Percentiles rank a stretch among this genome's conserved stretches.
Conservation (phyloP, 2,888 invertebrate genomes). For the Epinotia ramella region DNA sequence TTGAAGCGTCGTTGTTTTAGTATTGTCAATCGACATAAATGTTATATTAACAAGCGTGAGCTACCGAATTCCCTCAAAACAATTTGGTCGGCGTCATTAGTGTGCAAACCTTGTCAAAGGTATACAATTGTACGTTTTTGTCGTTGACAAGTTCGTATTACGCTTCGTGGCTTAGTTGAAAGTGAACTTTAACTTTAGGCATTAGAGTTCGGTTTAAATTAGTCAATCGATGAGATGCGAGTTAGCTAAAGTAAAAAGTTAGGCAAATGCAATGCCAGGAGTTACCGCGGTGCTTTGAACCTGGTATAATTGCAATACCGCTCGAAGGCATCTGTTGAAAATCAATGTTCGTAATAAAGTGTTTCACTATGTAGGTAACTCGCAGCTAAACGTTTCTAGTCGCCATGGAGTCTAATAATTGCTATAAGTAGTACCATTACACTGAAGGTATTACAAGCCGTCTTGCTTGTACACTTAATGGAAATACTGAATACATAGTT, state of each 20-base stretch:
- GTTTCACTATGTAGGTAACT: background rate
- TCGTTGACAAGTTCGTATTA: conserved; percentile 1
- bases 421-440: background rate
- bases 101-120: background rate
- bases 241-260: background rate
- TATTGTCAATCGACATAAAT: background rate
- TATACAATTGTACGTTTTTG: background rate
- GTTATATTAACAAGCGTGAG: background rate
- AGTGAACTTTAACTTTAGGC: background rate
- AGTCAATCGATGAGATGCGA: background rate
- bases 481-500: too few relatives aligned
- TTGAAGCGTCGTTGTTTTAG: too few relatives aligned
- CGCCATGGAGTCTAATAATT: background rate
- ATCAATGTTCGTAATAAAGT: background rate
- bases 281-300: background rate
- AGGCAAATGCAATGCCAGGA: background rate
- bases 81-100: conserved; percentile 4
- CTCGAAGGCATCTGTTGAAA: background rate
- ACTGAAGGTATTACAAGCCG: too few relatives aligned
- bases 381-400: background rate
- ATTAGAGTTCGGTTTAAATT: background rate
- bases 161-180: background rate
- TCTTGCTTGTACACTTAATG: too few relatives aligned
- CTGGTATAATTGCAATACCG: background rate
- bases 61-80: background rate